Conservation (phyloP, 2,113 vertebrate species). For the Coryphaenoides rupestris region DNA sequence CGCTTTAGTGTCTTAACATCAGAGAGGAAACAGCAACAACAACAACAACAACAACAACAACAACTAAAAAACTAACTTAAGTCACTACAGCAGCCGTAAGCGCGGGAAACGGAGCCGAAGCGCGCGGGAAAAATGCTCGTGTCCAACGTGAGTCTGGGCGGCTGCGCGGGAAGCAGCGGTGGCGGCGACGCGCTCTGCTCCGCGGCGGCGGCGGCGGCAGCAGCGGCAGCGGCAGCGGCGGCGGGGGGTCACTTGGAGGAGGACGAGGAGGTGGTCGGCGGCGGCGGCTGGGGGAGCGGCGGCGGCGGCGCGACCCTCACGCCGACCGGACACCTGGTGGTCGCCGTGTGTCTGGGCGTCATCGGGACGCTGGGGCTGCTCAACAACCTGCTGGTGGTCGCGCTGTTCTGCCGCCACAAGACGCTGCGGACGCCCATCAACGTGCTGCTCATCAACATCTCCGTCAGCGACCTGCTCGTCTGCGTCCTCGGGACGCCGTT, state of each 20-base stretch:
- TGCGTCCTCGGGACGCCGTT: slow-evolving; percentile 80
- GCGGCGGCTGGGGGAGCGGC: slow-evolving; percentile 62
- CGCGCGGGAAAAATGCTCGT: slow-evolving; percentile 67
- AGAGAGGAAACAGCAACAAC: too few species aligned
- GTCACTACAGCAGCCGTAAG: not conserved
- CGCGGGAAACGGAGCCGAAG: slow-evolving; percentile 10
- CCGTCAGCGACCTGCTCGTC: slow-evolving; percentile 80
- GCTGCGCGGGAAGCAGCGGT: slow-evolving; percentile 60
- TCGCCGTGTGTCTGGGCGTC: slow-evolving; percentile 72
- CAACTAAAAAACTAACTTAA: slow-evolving; percentile 10
- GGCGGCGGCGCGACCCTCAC: slow-evolving; percentile 58
- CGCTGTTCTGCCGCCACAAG: slow-evolving; percentile 77
- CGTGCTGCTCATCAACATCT: slow-evolving; percentile 80
- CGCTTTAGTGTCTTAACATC: too few species aligned
- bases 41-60: too few species aligned
- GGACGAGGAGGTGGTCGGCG: not conserved
- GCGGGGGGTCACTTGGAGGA: too few species aligned
- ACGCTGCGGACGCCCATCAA: slow-evolving; percentile 80
- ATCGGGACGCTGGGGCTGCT: slow-evolving; percentile 72
- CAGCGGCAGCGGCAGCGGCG: too few species aligned
- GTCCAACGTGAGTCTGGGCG: slow-evolving; percentile 63
- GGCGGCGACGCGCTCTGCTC: slow-evolving; percentile 60
- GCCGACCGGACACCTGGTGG: slow-evolving; percentile 70
- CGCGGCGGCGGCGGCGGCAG: slow-evolving; percentile 49
- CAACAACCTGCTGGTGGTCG: slow-evolving; percentile 78